Percentiles rank a stretch among this genome's conserved stretches.
Evolutionary conservation across 2,113 vertebrate genomes (phyloP).

Genomic region (Tragulus kanchil): DNA sequence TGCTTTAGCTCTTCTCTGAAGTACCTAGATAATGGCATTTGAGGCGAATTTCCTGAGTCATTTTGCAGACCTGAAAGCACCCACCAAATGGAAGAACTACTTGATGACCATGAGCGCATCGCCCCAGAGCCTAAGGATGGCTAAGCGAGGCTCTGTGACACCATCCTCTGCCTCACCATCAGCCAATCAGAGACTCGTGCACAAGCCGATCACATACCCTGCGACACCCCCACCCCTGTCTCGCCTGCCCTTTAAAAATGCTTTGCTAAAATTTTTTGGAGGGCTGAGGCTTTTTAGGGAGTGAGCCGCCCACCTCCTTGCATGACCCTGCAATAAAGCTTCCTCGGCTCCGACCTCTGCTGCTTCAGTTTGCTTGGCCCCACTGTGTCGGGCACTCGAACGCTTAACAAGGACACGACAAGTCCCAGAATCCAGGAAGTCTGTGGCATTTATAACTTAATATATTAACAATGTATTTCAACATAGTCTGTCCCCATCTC

Average conservation of each 20-base stretch:
- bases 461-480: not conserved
- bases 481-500: not conserved
- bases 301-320: not conserved
- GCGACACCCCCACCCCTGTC: not conserved
- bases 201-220: not conserved
- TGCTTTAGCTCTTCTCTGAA: not conserved
- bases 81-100: not conserved
- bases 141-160: not conserved
- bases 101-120: not conserved
- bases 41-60: not conserved
- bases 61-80: not conserved
- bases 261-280: not conserved
- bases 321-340: not conserved
- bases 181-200: not conserved
- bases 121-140: not conserved
- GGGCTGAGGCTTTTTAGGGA: not conserved
- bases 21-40: not conserved
- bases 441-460: not conserved
- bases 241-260: not conserved
- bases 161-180: not conserved
- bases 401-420: not conserved
- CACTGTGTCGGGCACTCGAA: not conserved
- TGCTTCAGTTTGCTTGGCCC: not conserved
- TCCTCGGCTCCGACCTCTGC: not conserved
- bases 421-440: not conserved